Base-by-base conservation (phyloP, 2,888 invertebrate species). In the Hedychridium roseum region DNA sequence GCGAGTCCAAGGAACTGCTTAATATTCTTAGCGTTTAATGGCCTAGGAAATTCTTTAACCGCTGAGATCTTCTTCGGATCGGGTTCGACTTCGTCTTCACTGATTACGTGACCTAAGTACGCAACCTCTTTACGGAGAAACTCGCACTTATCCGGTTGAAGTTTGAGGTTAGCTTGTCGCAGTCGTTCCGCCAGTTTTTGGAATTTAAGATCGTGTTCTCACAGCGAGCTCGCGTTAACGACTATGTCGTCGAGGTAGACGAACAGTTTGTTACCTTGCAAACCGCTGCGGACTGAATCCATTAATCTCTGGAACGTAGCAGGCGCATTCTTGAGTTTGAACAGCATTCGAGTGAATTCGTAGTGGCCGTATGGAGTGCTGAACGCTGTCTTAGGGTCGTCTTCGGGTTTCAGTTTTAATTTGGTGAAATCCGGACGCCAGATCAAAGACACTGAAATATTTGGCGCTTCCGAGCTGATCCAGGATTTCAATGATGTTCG, bases 271-370 rank as follows among this genome's bases (percentile, higher is more conserved):
- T 1, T 11, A 6, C 40, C 40, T 9, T 30, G 40, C 1, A 30
- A 11, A 11, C 30, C 30, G 4, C 6, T 9, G 17, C 17, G 20
- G 1, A 30, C 30, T 1, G 2, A 2, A 18, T 40, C 30, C 40
- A 40, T 40, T 2, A 40, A 30, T 6, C 20, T 28, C 30, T 40
- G 40, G 30, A 40, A 40, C 2, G 40, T 40, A 3, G 40, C 28
- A 20, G 40, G 30, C 4, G 27, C 27, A 9, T 38, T 38, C 14
- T 5, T 11, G 1, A 38, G 2, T 2, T 16, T 27, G 11, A 40
- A 40, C 11, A 20, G 40, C 40, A 40, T 32, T 15, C 41, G 14
- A 0, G n/a, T 9, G 12, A 32, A 41, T 12, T 41, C n/a, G 6
- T 32, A 41, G 7, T 41, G 41, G 1, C 32, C 41, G 14, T 32